Percentiles rank a stretch among this genome's conserved stretches.
phyloP scores from a whole-genome alignment of 2,113 vertebrate genomes.

The Chlamydotis undulata region DNA sequence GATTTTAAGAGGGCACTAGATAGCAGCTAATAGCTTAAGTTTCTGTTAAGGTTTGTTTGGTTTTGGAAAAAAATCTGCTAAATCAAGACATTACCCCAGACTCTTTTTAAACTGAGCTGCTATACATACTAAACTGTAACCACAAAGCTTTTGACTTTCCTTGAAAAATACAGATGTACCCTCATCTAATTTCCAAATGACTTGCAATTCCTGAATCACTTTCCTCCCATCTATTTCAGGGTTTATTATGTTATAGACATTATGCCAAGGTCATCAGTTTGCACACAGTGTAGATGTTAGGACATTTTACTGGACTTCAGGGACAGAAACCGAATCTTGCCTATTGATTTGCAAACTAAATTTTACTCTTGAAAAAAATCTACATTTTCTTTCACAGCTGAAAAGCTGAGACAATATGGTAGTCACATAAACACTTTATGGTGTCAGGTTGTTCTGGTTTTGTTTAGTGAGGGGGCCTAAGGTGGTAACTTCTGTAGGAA shows the following conservation, averaged over 20 bases:
- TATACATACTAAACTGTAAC: background rate
- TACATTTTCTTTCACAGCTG: conserved; percentile 32
- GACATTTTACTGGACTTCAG: conserved; percentile 42
- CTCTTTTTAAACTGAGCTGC: background rate
- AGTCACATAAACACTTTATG: conserved; percentile 30
- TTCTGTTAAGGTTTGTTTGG: background rate
- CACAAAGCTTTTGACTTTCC: conserved; percentile 42
- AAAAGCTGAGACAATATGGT: conserved; percentile 43
- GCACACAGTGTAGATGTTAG: conserved; percentile 34
- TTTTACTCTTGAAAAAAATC: conserved; percentile 48
- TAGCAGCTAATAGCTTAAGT: background rate
- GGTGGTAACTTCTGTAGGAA: too few relatives aligned
- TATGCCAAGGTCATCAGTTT: conserved; percentile 66
- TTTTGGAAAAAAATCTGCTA: background rate
- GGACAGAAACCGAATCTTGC: conserved; percentile 37
- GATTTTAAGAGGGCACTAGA: background rate
- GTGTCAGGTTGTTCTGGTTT: background rate
- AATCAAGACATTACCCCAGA: background rate
- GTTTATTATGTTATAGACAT: conserved; percentile 24
- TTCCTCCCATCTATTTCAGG: conserved; percentile 51
- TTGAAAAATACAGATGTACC: background rate
- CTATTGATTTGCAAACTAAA: conserved; percentile 53
- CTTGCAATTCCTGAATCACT: conserved; percentile 54
- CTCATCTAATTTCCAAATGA: background rate
- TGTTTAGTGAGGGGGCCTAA: too few relatives aligned